Evolutionary conservation across 2,888 invertebrate species (phyloP), one percentile per base, ranked within the genome.

Genomic region (Neria commutata): DNA sequence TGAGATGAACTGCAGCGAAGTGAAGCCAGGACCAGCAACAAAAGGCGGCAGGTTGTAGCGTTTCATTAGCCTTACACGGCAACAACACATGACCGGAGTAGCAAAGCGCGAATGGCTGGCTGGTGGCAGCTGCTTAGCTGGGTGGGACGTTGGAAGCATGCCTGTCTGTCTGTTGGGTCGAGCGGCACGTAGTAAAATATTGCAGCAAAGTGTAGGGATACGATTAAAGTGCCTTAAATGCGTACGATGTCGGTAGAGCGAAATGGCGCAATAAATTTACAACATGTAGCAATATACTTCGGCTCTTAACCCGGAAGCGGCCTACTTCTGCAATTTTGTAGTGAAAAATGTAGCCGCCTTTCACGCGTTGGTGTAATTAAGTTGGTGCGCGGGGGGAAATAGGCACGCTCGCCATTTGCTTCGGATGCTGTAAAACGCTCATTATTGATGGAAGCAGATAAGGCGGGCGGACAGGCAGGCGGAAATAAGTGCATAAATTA

Each of bases 1-100:
- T 37, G 11, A n/a, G 29, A 8, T n/a, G 11, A 37, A n/a, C 14
- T n/a, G 37, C 52, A 42, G 19, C 52, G 33, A 54, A 17, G 26
- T n/a, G 8, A 21, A 37, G 33, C n/a, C 4, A 37, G 4, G 8
- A 37, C 19, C 19, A 24, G 23, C 42, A 47, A 37, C 37, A 48
- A 24, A 47, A 40, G n/a, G n/a, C 25, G 19, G 3, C 29, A 50
- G 16, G 14, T 42, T 33, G 50, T 50, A 26, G 33, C 45, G 14
- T 33, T 50, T 33, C 50, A 42, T 56, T 50, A 50, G 50, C 42
- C 33, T 16, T 23, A 50, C 49, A 49, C 21, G 49, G 17, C 33
- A 14, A 37, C 51, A 14, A 25, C 42, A 42, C 17, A 42, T 17
- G 21, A 42, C 17, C n/a, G 17, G 42, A 42, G 42, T 19, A 42